Conservation (phyloP, 2,888 invertebrate genomes). For the Erynnis tages region DNA sequence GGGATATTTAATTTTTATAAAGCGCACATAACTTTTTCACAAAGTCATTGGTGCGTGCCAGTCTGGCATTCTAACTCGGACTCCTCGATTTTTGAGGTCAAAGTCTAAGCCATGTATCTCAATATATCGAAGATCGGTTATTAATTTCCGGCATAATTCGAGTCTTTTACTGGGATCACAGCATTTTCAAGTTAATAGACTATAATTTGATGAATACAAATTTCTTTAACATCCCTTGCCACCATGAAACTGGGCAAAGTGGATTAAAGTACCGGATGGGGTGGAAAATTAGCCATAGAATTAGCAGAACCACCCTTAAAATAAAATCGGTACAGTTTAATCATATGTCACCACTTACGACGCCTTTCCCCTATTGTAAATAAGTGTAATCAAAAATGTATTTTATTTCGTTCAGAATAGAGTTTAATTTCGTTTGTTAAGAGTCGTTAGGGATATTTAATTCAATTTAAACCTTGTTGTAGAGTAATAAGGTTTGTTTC, state of each 20-base stretch:
- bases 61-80: too few species aligned
- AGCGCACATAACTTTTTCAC: too few species aligned
- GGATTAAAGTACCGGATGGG: conserved; percentile 19
- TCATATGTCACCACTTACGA: conserved; percentile 31
- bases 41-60: too few species aligned
- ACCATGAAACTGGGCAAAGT: conserved; percentile 17
- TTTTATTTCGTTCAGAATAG: neutral
- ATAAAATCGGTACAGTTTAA: conserved; percentile 32
- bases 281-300: conserved; percentile 31
- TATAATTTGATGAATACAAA: too few species aligned
- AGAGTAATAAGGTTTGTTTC: neutral
- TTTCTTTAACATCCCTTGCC: neutral
- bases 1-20: too few species aligned
- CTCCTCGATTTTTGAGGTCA: too few species aligned
- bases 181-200: too few species aligned
- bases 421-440: neutral
- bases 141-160: too few species aligned
- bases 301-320: conserved; percentile 29
- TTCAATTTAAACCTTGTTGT: neutral
- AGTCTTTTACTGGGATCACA: too few species aligned
- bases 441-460: neutral
- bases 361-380: neutral
- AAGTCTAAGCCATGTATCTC: too few species aligned
- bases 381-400: conserved; percentile 1
- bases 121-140: too few species aligned